phyloP scores from a whole-genome alignment of 2,888 invertebrate species.

The Loripinus fragilis region DNA sequence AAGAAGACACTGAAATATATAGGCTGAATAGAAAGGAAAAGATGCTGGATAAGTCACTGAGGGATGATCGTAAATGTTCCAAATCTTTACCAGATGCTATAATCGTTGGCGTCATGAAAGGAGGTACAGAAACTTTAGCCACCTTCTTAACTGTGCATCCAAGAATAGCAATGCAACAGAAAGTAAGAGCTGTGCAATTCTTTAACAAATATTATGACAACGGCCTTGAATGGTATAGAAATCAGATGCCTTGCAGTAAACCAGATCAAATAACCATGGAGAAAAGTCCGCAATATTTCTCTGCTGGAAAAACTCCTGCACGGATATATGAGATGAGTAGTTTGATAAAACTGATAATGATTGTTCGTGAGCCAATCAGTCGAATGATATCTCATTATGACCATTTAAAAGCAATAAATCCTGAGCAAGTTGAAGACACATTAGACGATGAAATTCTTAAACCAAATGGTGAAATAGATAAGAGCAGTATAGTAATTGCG shows the following conservation, averaged over 20 bases:
- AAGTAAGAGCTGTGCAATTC: neutral
- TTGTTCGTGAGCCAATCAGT: neutral
- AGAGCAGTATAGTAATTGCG: neutral
- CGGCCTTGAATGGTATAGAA: neutral
- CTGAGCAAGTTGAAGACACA: too few species aligned
- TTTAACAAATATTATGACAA: neutral
- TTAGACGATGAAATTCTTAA: neutral
- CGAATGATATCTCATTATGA: neutral
- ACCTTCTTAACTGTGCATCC: neutral
- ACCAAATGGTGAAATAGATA: neutral
- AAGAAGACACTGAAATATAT: too few species aligned
- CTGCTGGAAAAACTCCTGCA: neutral
- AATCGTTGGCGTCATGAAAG: neutral
- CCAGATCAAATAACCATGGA: neutral
- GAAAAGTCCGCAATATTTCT: neutral
- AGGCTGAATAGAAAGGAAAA: neutral
- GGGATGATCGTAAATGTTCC: neutral
- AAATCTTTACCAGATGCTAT: neutral
- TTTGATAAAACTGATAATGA: neutral
- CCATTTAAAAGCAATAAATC: too few species aligned
- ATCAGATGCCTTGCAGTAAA: neutral
- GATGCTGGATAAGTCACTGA: neutral
- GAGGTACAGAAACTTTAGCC: neutral
- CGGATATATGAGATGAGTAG: neutral
- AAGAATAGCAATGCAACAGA: neutral